Evolutionary conservation across 1,140 invertebrate species (phyloP).

Genomic region (Gyrodactylus bullatarudis): DNA sequence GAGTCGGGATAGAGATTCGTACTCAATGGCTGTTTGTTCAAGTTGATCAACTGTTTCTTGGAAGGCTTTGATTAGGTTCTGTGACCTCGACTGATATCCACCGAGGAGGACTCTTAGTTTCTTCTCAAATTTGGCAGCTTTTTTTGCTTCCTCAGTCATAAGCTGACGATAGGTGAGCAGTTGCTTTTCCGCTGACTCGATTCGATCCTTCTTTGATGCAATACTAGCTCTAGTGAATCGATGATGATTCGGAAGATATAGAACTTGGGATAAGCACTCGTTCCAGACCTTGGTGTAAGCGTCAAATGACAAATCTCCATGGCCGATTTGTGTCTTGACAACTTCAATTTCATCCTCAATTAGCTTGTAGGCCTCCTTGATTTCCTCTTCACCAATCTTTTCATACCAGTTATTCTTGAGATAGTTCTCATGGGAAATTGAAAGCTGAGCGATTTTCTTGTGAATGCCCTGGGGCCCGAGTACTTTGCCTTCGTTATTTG

Average conservation of each 20-base stretch:
- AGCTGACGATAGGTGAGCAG: constrained; percentile 28
- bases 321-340: constrained; percentile 62
- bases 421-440: neutral
- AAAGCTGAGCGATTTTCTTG: neutral
- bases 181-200: constrained; percentile 61
- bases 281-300: constrained; percentile 45
- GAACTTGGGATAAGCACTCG: constrained; percentile 51
- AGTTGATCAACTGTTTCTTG: constrained; percentile 53
- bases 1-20: constrained; percentile 61
- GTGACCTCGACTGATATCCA: constrained; percentile 48
- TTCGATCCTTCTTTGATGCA: constrained; percentile 64
- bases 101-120: constrained; percentile 69
- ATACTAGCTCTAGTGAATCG: constrained; percentile 64
- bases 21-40: constrained; percentile 49
- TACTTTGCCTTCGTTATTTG: neutral
- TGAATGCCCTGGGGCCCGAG: neutral
- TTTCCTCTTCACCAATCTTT: neutral
- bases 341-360: constrained; percentile 47
- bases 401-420: neutral
- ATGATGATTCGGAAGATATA: constrained; percentile 52
- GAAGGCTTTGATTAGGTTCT: constrained; percentile 54
- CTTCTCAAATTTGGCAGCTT: constrained; percentile 82
- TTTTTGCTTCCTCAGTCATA: constrained; percentile 49
- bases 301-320: constrained; percentile 59
- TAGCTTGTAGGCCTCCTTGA: constrained; percentile 26